Evolutionary conservation across 1,140 invertebrate species (phyloP), one percentile per base, ranked within the genome.

Genomic region (Diprion similis): DNA sequence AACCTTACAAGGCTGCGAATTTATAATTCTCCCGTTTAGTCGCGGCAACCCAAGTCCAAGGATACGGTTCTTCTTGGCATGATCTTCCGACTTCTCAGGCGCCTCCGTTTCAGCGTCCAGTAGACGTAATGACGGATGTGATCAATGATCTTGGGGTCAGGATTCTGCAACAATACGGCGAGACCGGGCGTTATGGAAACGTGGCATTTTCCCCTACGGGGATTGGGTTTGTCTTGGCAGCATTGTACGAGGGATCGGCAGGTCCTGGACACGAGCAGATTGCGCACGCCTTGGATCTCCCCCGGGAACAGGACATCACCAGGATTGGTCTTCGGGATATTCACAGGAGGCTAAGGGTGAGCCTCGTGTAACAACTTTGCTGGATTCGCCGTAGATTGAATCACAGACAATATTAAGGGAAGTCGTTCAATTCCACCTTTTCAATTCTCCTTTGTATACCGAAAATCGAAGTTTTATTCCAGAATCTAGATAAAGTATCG

Each of bases 141-240:
- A 91, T 93, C 18, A 95, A 95, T 79, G 89, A 91, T 80, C 89
- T 95, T 37, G 93, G 93, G 71, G 86, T 94, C 70, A 92, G 90
- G 79, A 89, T 95, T 72, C 88, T 95, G 0, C 82, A 86, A 64
- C 84, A 86, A 70, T 84, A 87, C 70, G 64, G 78, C 11, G 90
- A 92, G 79, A 90, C 91, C n/a, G 64, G 78, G 11, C 90, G 92
- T 79, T 89, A 91, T n/a, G 94, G 95, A 80, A 96, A 96, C 80
- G 92, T 95, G n/a, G 94, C 94, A 9, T 94, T 95, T 83, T 95
- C 94, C 1, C 94, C 95, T 4, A 94, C 94, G 47, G 94, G 94
- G 0, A 83, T 94, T 71, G 91, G 92, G 77, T 94, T 94, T 77
- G 93, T 95, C 10, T 85, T 95, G 64, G 90, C 94, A 19, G 93